Evolutionary conservation across 2,113 vertebrate genomes (phyloP), one percentile per base, ranked within the genome.

Genomic region (Sula dactylatra): DNA sequence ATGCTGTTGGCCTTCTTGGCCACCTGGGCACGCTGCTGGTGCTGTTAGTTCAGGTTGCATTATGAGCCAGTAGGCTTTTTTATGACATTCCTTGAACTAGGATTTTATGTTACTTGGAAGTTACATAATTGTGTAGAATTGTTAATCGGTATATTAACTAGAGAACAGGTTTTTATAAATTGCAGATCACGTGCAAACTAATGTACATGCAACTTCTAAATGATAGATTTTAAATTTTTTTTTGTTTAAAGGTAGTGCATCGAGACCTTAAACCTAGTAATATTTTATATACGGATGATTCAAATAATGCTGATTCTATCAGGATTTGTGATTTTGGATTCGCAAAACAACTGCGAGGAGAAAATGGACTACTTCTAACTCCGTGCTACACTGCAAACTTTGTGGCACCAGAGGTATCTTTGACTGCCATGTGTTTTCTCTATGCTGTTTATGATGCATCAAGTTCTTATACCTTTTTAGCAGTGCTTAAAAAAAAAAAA

Each of bases 371-470:
- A 42, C 99, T 99, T 32, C 98, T 99, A 67, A 99, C 99, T 38
- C 99, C 99, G 0, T 99, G 99, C 96, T 99, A 99, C 97, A 99
- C 99, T 19, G 99, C 99, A 93, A 99, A 99, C 98, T 99, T 99
- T 72, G 99, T 99, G 94, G 99, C 99, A 70, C 99, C 99, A 91
- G 99, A 99, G 99, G 99, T 99, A 98, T 67, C 58, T 91, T 91
- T 74, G 93, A 42, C 90, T 71, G 25, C 25, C 24, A 3, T 44
- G 12, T 44, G 5, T 42, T 86, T 90, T 79, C 18, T 62, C n/a
- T 59, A 1, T 62, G 8, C 8, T 76, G 22, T 13, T 95, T 87
- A 85, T 86, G 42, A 18, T 88, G n/a, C 20, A 17, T 90, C 21
- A n/a, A 62, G 52, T 70, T 64, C 66, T 82, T 70, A 16, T n/a